Evolutionary conservation across 2,113 vertebrate genomes (phyloP), one percentile per base, ranked within the genome.

Genomic region (Gallinago jamesoni): DNA sequence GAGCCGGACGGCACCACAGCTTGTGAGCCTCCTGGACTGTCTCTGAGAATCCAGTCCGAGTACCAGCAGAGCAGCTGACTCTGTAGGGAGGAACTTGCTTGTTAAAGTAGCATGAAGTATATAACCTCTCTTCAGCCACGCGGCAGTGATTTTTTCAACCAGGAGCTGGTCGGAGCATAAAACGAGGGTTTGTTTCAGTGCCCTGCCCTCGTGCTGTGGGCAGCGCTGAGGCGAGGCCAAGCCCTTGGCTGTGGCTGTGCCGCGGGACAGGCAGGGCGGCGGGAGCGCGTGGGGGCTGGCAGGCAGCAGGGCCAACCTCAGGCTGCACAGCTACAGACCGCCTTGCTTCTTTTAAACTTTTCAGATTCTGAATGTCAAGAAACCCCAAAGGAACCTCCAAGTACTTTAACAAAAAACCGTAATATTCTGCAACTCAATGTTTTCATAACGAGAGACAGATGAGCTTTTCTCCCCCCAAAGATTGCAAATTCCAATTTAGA

Each of bases 231-330:
- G 70, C 62, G 50, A 13, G 14, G 35, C 31, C 18, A 22, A 41
- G 39, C 7, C 27, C 21, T 19, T 45, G n/a, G 77, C 19, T 70
- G 27, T 35, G 16, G 7, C 50, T 15, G n/a, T 31, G 57, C n/a
- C 0, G 7, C 4, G 13, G 41, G n/a, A 35, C 23, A 47, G 41
- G 72, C 47, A 39, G 8, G 12, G 23, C 0, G 0, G 39, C 45
- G 22, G 8, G 31, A 2, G 7, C 5, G 52, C 4, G 14, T 3
- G 47, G 21, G 22, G 12, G 5, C n/a, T 19, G 52, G 72, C 62
- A n/a, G 52, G 33, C 59, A 48, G 50, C 63, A 47, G 27, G 6
- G 9, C 8, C 4, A 37, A n/a, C 47, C 6, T 20, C 5, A 31
- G 19, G 10, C 28, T 24, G 24, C 17, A 18, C 31, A 78, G 35